Evolutionary conservation across 2,888 invertebrate genomes (phyloP).

Genomic region (Mantis religiosa): DNA sequence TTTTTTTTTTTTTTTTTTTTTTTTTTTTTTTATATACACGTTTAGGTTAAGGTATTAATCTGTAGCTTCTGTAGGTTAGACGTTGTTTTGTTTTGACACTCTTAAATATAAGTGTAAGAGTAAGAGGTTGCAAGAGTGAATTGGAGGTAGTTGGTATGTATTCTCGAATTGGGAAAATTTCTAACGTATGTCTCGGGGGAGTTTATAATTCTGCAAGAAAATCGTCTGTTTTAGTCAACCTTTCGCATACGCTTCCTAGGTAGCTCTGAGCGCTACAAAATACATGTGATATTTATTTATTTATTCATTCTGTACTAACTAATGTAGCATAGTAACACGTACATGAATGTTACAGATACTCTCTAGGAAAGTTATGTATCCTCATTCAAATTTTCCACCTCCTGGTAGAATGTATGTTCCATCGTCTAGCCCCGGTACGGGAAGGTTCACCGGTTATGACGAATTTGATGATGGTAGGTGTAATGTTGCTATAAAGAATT

Average conservation of each 20-base stretch:
- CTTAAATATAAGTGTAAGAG: neutral
- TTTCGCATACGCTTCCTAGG: neutral
- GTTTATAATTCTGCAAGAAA: neutral
- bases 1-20: too few relatives aligned
- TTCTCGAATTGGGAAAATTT: neutral
- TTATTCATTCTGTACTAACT: rapidly evolving
- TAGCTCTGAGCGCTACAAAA: neutral
- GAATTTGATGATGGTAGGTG: neutral
- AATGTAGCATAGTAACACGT: too few relatives aligned
- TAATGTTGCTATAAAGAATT: too few relatives aligned
- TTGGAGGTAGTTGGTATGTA: neutral
- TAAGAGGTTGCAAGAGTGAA: neutral
- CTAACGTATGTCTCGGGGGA: neutral
- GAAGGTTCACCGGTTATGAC: neutral
- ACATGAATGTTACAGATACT: neutral
- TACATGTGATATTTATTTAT: neutral
- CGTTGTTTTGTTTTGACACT: too few relatives aligned
- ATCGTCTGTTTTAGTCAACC: neutral
- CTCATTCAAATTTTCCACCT: neutral
- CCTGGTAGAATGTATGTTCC: neutral
- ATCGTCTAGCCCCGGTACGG: neutral
- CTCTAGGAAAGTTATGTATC: neutral
- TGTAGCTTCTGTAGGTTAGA: too few relatives aligned
- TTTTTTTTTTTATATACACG: too few relatives aligned
- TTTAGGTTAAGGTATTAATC: too few relatives aligned